Evolutionary conservation across 2,797 vertebrate genomes (phyloP), one percentile per base, ranked within the genome.

Genomic region (Aythya fuligula): DNA sequence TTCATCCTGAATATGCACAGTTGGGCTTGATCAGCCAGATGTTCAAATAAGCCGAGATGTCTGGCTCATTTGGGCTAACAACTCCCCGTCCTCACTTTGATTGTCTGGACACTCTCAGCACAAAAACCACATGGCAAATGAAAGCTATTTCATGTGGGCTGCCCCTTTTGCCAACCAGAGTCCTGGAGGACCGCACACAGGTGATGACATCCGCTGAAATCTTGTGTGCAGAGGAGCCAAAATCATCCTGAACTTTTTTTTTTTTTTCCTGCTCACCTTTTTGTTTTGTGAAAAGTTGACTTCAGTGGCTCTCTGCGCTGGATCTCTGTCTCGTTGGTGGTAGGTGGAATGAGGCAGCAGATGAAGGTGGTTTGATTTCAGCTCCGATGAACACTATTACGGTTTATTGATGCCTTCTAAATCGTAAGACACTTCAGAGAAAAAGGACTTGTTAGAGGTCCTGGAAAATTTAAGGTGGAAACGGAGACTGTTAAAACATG

Each of bases 11-110:
- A 38, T 90, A 84, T 0, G 0, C 11, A 0, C 69, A 66, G 78
- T 58, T 83, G 92, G 92, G 81, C 93, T 97, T 93, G 72, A 94
- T 93, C 92, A 95, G 92, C 93, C 96, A 97, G 95, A 97, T 97
- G 96, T 97, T 97, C 92, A 77, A 85, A 93, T 97, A 89, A 94
- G 91, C 83, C 73, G 92, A 93, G 82, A 91, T 90, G 70, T 77
- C 94, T 94, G 85, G 77, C 71, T 96, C 87, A 69, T 95, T 95
- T 95, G 91, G 95, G 78, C 91, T 95, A 97, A 96, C 94, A 96
- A 60, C 87, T 95, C 95, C 96, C 95, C 65, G 5, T 90, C 84
- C 86, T 94, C 90, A 43, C 93, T 88, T 77, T 89, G 87, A 91
- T 87, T 82, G 87, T 73, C 75, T 87, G 85, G 93, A 87, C 87